These are phyloP conservation scores for Nothobranchius furzeri DNA, from an alignment of 2,113 vertebrate species.

Conservation along the genomic window DNA sequence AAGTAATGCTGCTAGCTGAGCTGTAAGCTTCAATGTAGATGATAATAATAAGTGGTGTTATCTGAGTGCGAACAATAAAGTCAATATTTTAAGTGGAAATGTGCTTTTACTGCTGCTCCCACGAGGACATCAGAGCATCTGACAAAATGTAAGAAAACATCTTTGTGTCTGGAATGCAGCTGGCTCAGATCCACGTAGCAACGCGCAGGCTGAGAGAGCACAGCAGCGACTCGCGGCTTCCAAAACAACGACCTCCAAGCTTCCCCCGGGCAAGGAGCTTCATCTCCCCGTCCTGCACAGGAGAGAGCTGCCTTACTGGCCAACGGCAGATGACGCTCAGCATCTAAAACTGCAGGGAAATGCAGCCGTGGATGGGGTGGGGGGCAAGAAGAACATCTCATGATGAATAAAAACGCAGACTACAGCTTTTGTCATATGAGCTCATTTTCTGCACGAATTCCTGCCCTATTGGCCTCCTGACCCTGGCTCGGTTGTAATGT, in stretches of 20 bases:
- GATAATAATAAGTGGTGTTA: constrained; percentile 22
- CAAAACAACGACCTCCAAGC: constrained; percentile 48
- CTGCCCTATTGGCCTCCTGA: constrained; percentile 28
- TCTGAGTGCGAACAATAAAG: constrained; percentile 32
- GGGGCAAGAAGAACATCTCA: constrained; percentile 19
- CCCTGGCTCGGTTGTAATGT: constrained; percentile 49
- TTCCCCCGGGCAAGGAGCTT: constrained; percentile 34
- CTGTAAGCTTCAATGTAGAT: constrained; percentile 10
- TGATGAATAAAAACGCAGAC: constrained; percentile 22
- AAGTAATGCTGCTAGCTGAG: constrained; percentile 6
- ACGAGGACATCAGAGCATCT: constrained; percentile 31
- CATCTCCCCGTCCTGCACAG: constrained; percentile 36
- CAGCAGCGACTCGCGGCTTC: constrained; percentile 50
- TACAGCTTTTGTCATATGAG: constrained; percentile 17
- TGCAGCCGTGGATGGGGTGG: constrained; percentile 19
- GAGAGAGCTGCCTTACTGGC: constrained; percentile 19
- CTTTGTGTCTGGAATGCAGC: constrained; percentile 39
- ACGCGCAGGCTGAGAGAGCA: constrained; percentile 31
- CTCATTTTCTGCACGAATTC: constrained; percentile 4
- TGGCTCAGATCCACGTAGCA: constrained; percentile 30
- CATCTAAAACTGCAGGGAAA: constrained; percentile 31
- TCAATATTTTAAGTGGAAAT: constrained; percentile 7
- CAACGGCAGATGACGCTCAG: constrained; percentile 44
- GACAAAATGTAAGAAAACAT: constrained; percentile 41
- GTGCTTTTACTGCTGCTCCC: not conserved